Conservation (phyloP, 2,888 invertebrate species). For the Melanostoma mellinum region DNA sequence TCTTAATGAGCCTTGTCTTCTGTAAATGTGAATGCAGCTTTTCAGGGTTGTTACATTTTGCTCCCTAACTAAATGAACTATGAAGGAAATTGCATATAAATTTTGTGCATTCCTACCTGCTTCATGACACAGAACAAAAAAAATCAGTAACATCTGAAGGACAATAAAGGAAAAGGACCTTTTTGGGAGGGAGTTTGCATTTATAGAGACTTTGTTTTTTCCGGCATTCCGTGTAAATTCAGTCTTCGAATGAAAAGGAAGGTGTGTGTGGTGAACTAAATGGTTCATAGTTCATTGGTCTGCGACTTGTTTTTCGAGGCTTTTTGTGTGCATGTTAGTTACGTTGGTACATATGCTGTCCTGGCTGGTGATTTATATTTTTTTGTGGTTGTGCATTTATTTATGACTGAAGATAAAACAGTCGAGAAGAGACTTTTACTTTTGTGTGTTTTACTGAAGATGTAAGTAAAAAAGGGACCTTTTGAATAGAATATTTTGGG, state of each 20-base stretch:
- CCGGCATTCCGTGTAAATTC: conserved; percentile 6
- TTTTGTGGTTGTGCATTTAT: conserved; percentile 30
- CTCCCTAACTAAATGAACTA: conserved; percentile 59
- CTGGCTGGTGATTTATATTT: conserved; percentile 38
- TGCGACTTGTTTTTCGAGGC: conserved; percentile 25
- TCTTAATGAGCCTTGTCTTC: conserved; percentile 60
- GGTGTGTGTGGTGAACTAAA: conserved; percentile 53
- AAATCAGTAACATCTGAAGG: conserved; percentile 26
- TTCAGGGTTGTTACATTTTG: conserved; percentile 43
- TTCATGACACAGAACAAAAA: conserved; percentile 9
- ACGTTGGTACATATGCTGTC: conserved; percentile 1
- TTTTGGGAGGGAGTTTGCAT: conserved; percentile 3
- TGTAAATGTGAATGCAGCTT: conserved; percentile 37
- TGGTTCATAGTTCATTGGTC: conserved; percentile 55
- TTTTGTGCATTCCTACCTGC: conserved; percentile 39
- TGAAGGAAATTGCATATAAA: conserved; percentile 68
- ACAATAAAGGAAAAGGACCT: conserved; percentile 45
- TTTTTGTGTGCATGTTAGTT: conserved; percentile 2
- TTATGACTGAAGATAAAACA: conserved; percentile 45
- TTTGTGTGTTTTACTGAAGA: no score
- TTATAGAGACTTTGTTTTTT: conserved; percentile 13
- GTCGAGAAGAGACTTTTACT: no score
- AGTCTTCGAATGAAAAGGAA: conserved; percentile 32
- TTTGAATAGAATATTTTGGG: no score
- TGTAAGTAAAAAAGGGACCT: no score